phyloP scores from a whole-genome alignment of 1,140 invertebrate species.

The Kradibia gibbosae region DNA sequence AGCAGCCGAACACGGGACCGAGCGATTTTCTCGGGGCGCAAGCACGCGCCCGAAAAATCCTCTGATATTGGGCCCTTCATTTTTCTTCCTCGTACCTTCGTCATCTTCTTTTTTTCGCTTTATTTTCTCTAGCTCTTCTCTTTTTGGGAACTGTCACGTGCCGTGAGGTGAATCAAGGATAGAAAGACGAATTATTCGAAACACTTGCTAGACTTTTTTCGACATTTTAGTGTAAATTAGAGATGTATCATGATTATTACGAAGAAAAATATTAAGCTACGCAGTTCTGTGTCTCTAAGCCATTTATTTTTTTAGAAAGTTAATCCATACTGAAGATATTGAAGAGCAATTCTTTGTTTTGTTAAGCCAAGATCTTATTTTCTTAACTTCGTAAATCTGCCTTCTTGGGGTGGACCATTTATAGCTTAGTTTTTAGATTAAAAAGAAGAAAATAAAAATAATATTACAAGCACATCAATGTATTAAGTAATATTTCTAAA shows the following conservation, averaged over 20 bases:
- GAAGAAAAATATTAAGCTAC: not conserved
- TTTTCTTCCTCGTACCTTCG: not conserved
- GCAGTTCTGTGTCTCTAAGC: no score
- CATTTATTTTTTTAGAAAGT: no score
- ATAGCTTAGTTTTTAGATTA: no score
- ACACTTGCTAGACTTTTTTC: not conserved
- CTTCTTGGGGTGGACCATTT: no score
- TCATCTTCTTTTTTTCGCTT: not conserved
- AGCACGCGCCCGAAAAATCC: not conserved
- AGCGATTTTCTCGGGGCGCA: not conserved
- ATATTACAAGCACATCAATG: not conserved
- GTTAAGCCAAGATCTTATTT: no score
- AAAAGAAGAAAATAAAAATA: not conserved
- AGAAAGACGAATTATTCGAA: not conserved
- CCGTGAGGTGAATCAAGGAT: not conserved
- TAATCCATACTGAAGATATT: no score
- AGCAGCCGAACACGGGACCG: no score
- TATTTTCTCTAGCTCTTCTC: not conserved
- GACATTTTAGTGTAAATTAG: not conserved
- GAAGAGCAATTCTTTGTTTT: no score
- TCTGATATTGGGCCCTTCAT: not conserved
- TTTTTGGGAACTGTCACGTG: not conserved
- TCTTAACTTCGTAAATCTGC: no score
- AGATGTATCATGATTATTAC: not conserved
- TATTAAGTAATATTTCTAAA: not conserved